Conservation (phyloP, 2,888 invertebrate species). For the Thumatha senex region DNA sequence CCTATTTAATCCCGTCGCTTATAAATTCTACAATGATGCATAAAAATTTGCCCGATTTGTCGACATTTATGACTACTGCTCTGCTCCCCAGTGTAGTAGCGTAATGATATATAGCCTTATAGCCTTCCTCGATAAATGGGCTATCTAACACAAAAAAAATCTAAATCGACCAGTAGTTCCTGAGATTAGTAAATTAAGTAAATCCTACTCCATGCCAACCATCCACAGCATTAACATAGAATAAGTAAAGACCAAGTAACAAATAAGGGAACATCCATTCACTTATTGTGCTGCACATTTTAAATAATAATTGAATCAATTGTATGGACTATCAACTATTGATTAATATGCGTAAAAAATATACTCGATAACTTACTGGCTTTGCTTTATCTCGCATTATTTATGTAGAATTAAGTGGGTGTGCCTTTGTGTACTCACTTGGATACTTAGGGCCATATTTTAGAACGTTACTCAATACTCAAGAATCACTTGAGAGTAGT, state of each 20-base stretch:
- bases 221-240: slow-evolving; percentile 54
- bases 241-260: slow-evolving; percentile 71
- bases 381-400: slow-evolving; percentile 39
- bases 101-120: too few species aligned
- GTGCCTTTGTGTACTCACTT: slow-evolving; percentile 28
- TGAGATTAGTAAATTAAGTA: too few species aligned
- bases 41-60: too few species aligned
- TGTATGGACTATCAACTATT: slow-evolving; percentile 50
- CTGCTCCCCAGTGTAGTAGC: too few species aligned
- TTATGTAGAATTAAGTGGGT: slow-evolving; percentile 45
- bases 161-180: too few species aligned
- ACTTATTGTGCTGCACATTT: slow-evolving; percentile 71
- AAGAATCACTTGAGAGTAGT: too few species aligned
- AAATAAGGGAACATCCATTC: slow-evolving; percentile 78
- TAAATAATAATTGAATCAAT: slow-evolving; percentile 82
- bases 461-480: too few species aligned
- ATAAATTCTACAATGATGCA: too few species aligned
- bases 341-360: slow-evolving; percentile 65
- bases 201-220: slow-evolving; percentile 43
- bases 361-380: slow-evolving; percentile 51
- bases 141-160: too few species aligned
- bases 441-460: background rate
- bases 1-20: too few species aligned
- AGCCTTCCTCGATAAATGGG: too few species aligned
- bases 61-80: too few species aligned